Evolutionary conservation across 1,140 invertebrate genomes (phyloP), one percentile per base, ranked within the genome.

Genomic region (Drosophila athabasca): DNA sequence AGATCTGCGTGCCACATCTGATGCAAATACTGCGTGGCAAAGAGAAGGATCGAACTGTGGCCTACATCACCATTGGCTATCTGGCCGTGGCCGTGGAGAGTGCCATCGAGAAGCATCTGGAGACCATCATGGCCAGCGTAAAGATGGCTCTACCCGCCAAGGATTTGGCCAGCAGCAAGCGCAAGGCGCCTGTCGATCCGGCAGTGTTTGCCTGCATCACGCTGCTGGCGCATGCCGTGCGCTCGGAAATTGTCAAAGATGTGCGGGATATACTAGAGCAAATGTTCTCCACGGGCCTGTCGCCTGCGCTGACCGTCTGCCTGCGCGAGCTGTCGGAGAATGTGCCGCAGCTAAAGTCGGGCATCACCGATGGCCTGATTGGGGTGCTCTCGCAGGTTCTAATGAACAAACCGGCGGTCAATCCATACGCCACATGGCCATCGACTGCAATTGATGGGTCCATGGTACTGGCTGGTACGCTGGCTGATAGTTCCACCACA

Each of bases 181-280:
- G 95, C 73, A 94, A 96, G 58, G 92, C 94, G 9, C 92, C 92
- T 49, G 93, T 98, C 15, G 98, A 99, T 81, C 96, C 97, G 0
- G 95, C 97, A 0, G 96, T 99, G 26, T 99, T 99, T 92, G 96
- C 97, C 11, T 99, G 98, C 89, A 96, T 99, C n/a, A 98, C 97
- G 35, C 93, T 99, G 62, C 90, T 99, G 1, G 97, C 96, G 0
- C 95, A 97, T 91, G 97, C 98, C 8, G 95, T 98, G 0, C 95
- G 95, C 68, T 94, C 95, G 41, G 92, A 94, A 9, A 96, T 97
- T 71, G 94, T 94, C 3, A 92, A 92, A 53, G 97, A 99, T 84
- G 95, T 99, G 0, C 94, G 94, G 59, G 96, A 97, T 49, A 93
- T 99, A 9, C 92, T 99, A 9, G 97, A 98, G 78, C 95, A 96